These are phyloP conservation scores for Xiphorhynchus elegans DNA, from an alignment of 2,113 vertebrate species.

Conservation along the genomic window DNA sequence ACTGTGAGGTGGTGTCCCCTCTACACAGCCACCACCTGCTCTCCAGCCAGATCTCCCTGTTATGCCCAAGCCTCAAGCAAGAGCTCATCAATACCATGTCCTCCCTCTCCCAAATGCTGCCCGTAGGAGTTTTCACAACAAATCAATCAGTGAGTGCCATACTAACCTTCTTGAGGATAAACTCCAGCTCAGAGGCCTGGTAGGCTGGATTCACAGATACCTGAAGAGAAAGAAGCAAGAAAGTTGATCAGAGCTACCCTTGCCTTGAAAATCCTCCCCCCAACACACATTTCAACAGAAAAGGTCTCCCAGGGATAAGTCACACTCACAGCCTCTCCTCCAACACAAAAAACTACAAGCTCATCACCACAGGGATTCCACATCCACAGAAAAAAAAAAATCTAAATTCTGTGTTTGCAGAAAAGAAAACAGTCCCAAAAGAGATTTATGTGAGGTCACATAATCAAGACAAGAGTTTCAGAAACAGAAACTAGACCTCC, in stretches of 20 bases:
- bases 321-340: neutral
- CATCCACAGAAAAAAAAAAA: neutral
- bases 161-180: constrained; percentile 83
- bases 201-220: constrained; percentile 93
- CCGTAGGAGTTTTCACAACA: neutral
- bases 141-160: neutral
- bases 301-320: neutral
- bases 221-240: constrained; percentile 63
- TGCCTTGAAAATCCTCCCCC: neutral
- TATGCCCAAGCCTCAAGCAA: neutral
- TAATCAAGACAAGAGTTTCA: neutral
- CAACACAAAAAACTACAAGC: neutral
- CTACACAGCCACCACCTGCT: neutral
- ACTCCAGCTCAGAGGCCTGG: constrained; percentile 84
- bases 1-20: neutral
- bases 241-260: neutral
- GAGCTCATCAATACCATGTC: neutral
- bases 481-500: neutral
- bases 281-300: neutral
- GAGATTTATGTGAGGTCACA: neutral
- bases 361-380: neutral
- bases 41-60: neutral
- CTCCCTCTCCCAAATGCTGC: neutral
- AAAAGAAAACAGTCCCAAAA: neutral
- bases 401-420: neutral